These are phyloP conservation scores for Crotalus horridus DNA, from an alignment of 2,113 vertebrate species.

Conservation along the genomic window DNA sequence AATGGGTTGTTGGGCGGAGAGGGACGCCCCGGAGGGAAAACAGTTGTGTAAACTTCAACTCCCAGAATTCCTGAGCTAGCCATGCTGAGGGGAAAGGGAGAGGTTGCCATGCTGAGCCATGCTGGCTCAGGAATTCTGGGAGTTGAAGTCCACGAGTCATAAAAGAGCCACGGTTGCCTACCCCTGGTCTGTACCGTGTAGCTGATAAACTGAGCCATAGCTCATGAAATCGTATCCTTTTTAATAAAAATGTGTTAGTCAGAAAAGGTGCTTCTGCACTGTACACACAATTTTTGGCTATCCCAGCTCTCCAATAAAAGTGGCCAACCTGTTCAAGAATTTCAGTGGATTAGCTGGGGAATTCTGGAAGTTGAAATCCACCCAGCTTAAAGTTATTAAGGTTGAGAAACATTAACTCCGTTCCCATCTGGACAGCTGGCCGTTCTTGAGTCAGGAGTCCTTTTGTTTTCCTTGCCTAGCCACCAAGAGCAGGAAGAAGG, in stretches of 20 bases:
- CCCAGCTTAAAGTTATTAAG: background rate
- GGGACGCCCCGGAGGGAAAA: too few relatives aligned
- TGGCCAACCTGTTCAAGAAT: background rate
- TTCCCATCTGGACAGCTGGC: background rate
- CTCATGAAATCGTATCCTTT: background rate
- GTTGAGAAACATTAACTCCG: background rate
- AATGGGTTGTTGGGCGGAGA: too few relatives aligned
- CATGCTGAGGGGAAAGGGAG: too few relatives aligned
- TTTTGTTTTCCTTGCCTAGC: background rate
- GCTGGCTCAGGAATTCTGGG: too few relatives aligned
- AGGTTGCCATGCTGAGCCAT: too few relatives aligned
- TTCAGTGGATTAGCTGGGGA: background rate
- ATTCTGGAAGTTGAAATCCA: background rate
- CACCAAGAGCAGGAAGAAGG: background rate
- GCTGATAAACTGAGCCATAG: background rate
- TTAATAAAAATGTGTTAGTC: background rate
- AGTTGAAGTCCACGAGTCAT: too few relatives aligned
- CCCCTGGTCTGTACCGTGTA: background rate
- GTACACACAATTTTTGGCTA: background rate
- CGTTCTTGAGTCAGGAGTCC: background rate
- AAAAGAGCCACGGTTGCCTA: too few relatives aligned
- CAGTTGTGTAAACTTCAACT: too few relatives aligned
- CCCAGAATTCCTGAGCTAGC: too few relatives aligned
- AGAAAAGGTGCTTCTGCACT: background rate
- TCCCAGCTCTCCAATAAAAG: background rate